Conservation (phyloP, 2,888 invertebrate genomes). For the Blastobasis adustella region DNA sequence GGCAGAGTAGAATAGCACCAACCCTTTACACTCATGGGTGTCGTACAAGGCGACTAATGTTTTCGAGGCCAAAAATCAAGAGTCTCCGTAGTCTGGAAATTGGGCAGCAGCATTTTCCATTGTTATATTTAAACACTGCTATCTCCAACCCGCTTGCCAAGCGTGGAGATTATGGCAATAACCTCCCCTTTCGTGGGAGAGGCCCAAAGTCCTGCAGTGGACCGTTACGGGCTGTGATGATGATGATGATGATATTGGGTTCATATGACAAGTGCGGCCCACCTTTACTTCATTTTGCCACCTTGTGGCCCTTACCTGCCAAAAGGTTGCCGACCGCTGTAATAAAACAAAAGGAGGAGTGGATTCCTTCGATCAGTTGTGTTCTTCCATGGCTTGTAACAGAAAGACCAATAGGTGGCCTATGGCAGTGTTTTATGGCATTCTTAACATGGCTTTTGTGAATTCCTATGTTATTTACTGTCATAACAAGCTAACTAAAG, state of each 20-base stretch:
- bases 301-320: neutral
- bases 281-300: too few species aligned
- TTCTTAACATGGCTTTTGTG: constrained; percentile 2
- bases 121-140: too few species aligned
- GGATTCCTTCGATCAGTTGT: neutral
- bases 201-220: too few species aligned
- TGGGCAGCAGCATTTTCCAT: too few species aligned
- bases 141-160: too few species aligned
- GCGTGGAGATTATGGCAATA: too few species aligned
- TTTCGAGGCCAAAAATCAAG: neutral
- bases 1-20: neutral
- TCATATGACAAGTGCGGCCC: too few species aligned
- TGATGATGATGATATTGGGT: too few species aligned
- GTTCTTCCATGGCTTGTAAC: neutral
- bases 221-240: too few species aligned
- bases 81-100: too few species aligned
- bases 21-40: neutral
- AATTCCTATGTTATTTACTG: neutral
- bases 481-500: neutral
- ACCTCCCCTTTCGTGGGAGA: too few species aligned
- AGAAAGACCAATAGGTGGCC: neutral
- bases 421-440: neutral
- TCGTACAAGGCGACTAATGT: neutral
- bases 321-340: neutral
- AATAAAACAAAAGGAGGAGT: neutral